Evolutionary conservation across 2,113 vertebrate species (phyloP).

Genomic region (Heterocephalus glaber): DNA sequence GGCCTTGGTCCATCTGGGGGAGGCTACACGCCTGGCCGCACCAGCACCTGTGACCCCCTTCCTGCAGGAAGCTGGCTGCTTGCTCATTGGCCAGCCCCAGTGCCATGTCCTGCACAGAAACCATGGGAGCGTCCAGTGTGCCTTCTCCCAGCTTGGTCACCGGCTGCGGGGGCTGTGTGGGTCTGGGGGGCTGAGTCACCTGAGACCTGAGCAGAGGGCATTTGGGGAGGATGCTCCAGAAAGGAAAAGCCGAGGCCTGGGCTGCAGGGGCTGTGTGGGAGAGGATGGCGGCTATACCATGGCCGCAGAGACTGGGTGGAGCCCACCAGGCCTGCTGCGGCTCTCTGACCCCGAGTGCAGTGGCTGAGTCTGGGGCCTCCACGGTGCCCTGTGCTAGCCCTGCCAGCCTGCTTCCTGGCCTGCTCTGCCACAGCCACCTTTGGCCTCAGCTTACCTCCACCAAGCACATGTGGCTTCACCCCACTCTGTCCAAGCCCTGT

Average conservation of each 20-base stretch:
- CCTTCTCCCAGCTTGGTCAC: neutral
- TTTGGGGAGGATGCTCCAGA: neutral
- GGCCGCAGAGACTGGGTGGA: accelerated
- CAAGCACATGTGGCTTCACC: too few species aligned
- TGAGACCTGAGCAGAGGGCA: neutral
- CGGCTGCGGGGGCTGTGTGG: accelerated
- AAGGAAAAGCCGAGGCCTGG: accelerated
- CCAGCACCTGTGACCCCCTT: conserved; percentile 45
- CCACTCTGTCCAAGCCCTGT: neutral
- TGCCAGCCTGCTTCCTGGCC: accelerated
- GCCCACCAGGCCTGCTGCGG: accelerated
- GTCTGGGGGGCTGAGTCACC: accelerated
- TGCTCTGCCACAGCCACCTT: neutral
- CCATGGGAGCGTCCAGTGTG: accelerated
- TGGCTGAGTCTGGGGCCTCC: accelerated
- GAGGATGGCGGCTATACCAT: neutral
- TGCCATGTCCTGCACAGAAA: neutral
- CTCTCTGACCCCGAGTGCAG: neutral
- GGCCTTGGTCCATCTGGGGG: accelerated
- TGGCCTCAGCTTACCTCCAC: neutral
- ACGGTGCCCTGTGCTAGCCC: too few species aligned
- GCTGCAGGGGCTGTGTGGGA: accelerated
- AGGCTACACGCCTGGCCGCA: neutral
- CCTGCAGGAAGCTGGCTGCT: neutral
- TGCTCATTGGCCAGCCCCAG: neutral